phyloP scores from a whole-genome alignment of 1,140 invertebrate species.

The Sarcophaga peregrina region DNA sequence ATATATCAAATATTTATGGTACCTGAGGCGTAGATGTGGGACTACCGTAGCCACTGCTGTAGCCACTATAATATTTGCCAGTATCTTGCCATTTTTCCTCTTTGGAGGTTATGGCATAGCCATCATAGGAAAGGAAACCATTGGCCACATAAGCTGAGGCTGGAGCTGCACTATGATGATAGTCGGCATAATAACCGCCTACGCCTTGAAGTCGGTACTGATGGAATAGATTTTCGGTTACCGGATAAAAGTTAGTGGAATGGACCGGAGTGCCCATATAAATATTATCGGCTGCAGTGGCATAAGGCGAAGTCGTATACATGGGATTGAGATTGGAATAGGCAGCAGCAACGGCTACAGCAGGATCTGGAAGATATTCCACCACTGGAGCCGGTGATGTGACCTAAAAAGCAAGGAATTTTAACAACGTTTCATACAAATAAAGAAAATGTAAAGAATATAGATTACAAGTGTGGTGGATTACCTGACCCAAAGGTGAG shows the following conservation, averaged over 20 bases:
- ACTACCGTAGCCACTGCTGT: conserved; percentile 64
- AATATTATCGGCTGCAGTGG: conserved; percentile 73
- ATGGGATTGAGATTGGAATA: conserved; percentile 87
- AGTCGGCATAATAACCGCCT: conserved; percentile 81
- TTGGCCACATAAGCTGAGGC: conserved; percentile 77
- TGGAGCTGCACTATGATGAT: conserved; percentile 70
- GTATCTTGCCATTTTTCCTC: conserved; percentile 66
- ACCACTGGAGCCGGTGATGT: conserved; percentile 70
- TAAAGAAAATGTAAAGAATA: background rate
- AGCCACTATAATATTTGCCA: conserved; percentile 64
- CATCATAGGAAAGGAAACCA: conserved; percentile 74
- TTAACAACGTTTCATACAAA: background rate
- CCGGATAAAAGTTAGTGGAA: conserved; percentile 80
- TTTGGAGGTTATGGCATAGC: conserved; percentile 64
- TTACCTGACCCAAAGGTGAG: conserved; percentile 63
- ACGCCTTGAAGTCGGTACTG: conserved; percentile 82
- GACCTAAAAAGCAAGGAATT: conserved; percentile 39
- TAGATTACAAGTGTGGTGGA: background rate
- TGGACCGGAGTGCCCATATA: conserved; percentile 76
- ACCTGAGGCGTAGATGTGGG: conserved; percentile 65
- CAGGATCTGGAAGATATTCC: conserved; percentile 76
- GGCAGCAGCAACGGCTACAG: conserved; percentile 78
- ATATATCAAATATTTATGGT: conserved; percentile 29
- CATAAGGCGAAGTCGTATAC: conserved; percentile 73
- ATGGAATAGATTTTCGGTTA: conserved; percentile 86